Conservation (phyloP, 2,797 vertebrate species). For the Fistularia tabacaria region DNA sequence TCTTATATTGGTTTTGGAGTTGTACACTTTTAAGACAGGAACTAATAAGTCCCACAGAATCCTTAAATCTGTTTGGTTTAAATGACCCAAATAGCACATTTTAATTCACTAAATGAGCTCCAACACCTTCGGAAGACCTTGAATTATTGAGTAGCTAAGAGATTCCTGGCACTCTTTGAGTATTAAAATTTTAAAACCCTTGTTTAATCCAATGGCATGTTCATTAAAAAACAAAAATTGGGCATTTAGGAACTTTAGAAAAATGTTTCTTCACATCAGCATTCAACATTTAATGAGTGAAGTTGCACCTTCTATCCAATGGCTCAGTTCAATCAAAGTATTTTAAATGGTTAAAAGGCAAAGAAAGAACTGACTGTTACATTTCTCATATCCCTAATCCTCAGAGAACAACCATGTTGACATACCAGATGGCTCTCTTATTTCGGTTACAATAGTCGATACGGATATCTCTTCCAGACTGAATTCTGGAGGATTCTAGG, state of each 20-base stretch:
- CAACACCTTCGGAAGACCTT: constrained; percentile 62
- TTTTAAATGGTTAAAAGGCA: constrained; percentile 35
- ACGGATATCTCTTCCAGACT: background rate
- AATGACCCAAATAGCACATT: constrained; percentile 46
- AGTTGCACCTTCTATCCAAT: constrained; percentile 51
- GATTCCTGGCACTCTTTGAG: constrained; percentile 55
- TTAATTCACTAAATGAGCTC: constrained; percentile 54
- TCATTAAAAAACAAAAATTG: constrained; percentile 64
- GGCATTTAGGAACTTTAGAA: constrained; percentile 54
- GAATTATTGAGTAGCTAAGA: constrained; percentile 68
- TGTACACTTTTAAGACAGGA: constrained; percentile 12
- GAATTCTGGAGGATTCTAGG: constrained; percentile 17
- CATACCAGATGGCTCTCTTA: constrained; percentile 2
- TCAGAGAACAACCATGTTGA: constrained; percentile 15
- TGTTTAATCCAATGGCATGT: constrained; percentile 64
- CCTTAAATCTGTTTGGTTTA: constrained; percentile 24
- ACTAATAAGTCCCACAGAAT: constrained; percentile 18
- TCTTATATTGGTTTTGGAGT: background rate
- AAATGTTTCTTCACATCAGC: constrained; percentile 62
- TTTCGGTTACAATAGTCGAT: background rate
- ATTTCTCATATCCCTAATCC: constrained; percentile 11
- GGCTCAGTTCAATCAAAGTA: constrained; percentile 51
- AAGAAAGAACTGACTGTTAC: constrained; percentile 19
- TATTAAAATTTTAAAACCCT: constrained; percentile 65
- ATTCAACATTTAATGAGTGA: constrained; percentile 63